Evolutionary conservation across 2,113 vertebrate genomes (phyloP), one percentile per base, ranked within the genome.

Genomic region (Daboia siamensis): DNA sequence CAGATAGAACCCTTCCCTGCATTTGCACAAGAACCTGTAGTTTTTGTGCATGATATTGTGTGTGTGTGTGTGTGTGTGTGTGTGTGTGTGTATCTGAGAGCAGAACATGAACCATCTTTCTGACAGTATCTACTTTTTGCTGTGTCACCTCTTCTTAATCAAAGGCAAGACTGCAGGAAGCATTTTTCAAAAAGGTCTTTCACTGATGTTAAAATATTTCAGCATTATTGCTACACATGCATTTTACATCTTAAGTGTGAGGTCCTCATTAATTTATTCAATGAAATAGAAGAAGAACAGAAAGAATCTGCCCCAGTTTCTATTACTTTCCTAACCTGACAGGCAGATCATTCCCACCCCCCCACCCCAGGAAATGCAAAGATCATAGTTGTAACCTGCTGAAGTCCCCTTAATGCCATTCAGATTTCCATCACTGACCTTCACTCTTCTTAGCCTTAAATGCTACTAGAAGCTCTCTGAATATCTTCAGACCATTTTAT

Each of bases 251-350:
- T 93, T 87, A 94, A 94, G 93, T 85, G 87, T 48, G 93, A 96
- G 95, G 93, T 93, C 96, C 90, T 33, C 91, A 57, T 93, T 96
- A 94, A 94, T 92, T 92, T 94, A 84, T 92, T 90, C 90, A 93
- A 95, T 95, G 80, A 90, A 92, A 96, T 95, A 97, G 52, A 91
- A 91, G 90, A 96, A 97, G 86, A 91, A 92, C 56, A 95, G 97
- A 86, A 44, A 90, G 44, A 56, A 86, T 93, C 94, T 44, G 12
- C 94, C 46, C 93, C 2, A 2, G 13, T 88, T 92, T 95, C 0
- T 91, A 90, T 96, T 96, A 95, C 95, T 97, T 96, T 93, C 86
- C 93, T 95, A 95, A 95, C 69, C 24, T 0, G 92, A 95, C 85
- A 93, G 94, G 92, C 95, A 59, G 69, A 24, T 64, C 86, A 44